Conservation (phyloP, 92 coral and sea anemone genomes). For the Micromussa lordhowensis region DNA sequence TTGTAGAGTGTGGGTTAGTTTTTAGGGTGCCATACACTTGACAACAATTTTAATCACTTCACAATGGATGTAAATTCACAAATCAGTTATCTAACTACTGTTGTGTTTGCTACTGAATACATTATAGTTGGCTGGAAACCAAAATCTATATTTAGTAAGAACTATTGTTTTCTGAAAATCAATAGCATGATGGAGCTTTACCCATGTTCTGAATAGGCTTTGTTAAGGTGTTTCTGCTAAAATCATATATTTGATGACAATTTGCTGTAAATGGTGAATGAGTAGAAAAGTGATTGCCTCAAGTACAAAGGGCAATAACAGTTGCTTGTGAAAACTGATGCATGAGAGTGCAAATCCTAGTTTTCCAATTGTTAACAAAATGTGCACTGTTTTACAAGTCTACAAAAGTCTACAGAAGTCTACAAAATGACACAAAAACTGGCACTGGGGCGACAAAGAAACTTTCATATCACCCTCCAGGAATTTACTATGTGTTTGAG, state of each 20-base stretch:
- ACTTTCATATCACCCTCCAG: too few species aligned
- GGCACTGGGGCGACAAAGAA: too few species aligned
- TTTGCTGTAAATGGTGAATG: not conserved
- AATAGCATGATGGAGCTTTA: not conserved
- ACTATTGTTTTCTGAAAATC: constrained; percentile 3
- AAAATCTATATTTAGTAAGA: constrained; percentile 1
- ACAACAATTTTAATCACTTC: not conserved
- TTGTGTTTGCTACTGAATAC: not conserved
- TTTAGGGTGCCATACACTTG: not conserved
- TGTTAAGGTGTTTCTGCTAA: not conserved
- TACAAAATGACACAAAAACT: too few species aligned
- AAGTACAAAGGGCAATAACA: not conserved
- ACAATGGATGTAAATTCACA: not conserved
- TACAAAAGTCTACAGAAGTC: too few species aligned
- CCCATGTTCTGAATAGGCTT: not conserved
- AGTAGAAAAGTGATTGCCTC: not conserved
- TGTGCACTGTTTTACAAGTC: too few species aligned
- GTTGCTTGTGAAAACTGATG: too few species aligned
- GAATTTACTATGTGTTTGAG: too few species aligned
- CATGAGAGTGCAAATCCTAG: too few species aligned
- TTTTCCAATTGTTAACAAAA: too few species aligned
- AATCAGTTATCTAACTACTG: not conserved
- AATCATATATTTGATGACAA: not conserved
- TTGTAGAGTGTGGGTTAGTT: not conserved
- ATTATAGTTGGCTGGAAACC: constrained; percentile 24